Percentiles rank a stretch among this genome's conserved stretches.
phyloP scores from a whole-genome alignment of 2,888 invertebrate species.

The Lysandra coridon region DNA sequence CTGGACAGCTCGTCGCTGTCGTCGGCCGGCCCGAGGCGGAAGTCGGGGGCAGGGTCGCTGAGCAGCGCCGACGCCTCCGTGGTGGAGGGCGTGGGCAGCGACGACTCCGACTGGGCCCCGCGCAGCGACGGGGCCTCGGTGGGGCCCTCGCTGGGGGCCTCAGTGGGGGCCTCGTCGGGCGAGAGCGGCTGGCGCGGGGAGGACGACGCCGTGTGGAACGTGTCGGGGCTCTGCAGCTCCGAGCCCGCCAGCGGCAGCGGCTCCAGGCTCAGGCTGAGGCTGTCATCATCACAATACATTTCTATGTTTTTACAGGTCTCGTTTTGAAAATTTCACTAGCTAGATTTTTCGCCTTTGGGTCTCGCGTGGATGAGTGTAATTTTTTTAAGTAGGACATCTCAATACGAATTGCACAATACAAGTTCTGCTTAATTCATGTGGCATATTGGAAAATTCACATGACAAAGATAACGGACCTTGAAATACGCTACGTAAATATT shows the following conservation, averaged over 20 bases:
- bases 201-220: constrained; percentile 86
- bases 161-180: constrained; percentile 35
- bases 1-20: constrained; percentile 82
- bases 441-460: too few species aligned
- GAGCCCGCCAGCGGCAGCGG: constrained; percentile 79
- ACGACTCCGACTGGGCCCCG: constrained; percentile 35
- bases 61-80: constrained; percentile 42
- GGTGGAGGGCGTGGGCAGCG: constrained; percentile 47
- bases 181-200: constrained; percentile 45
- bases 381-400: too few species aligned
- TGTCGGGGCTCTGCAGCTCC: constrained; percentile 80
- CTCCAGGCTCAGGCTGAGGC: constrained; percentile 83
- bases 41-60: constrained; percentile 49
- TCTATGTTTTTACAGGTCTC: too few species aligned
- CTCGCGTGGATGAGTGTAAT: too few species aligned
- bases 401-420: too few species aligned
- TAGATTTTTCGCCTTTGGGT: too few species aligned
- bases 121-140: constrained; percentile 38
- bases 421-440: too few species aligned
- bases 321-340: too few species aligned
- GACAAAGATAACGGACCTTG: too few species aligned
- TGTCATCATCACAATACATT: constrained; percentile 22
- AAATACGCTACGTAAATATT: neutral
- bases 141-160: constrained; percentile 42
- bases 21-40: constrained; percentile 71